Conservation (phyloP, 2,797 vertebrate genomes). For the Squalus acanthias region DNA sequence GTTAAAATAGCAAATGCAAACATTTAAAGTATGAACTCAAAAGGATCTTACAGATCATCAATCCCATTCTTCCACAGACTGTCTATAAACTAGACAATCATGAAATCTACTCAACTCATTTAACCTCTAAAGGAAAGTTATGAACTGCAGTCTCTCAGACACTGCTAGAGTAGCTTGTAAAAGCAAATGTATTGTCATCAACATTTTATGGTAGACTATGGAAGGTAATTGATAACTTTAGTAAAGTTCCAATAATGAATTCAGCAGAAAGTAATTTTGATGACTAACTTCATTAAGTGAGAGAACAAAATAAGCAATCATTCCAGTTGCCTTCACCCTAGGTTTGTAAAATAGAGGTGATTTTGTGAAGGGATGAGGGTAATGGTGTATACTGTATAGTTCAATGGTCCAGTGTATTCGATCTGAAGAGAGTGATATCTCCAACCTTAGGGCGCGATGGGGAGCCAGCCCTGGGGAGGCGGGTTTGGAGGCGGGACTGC, state of each 20-base stretch:
- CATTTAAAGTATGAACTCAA: neutral
- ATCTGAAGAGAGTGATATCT: neutral
- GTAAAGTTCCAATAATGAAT: neutral
- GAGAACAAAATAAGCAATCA: neutral
- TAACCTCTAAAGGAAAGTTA: neutral
- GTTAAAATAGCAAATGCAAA: neutral
- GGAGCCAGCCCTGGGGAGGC: no score
- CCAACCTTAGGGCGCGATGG: neutral
- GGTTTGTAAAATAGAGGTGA: neutral
- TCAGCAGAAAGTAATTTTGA: conserved; percentile 2
- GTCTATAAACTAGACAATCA: neutral
- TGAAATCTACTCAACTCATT: neutral
- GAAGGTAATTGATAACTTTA: neutral
- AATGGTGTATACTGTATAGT: neutral
- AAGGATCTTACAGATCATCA: neutral
- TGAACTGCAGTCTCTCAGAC: neutral
- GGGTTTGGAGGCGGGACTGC: no score
- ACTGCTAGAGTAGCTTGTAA: neutral
- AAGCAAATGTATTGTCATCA: neutral
- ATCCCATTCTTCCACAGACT: neutral
- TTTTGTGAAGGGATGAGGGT: neutral
- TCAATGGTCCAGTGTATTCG: neutral
- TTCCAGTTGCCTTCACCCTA: neutral
- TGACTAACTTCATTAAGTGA: neutral
- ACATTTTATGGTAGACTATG: neutral